Base-by-base conservation (phyloP, 2,888 invertebrate species). In the Drosophila helvetica region DNA sequence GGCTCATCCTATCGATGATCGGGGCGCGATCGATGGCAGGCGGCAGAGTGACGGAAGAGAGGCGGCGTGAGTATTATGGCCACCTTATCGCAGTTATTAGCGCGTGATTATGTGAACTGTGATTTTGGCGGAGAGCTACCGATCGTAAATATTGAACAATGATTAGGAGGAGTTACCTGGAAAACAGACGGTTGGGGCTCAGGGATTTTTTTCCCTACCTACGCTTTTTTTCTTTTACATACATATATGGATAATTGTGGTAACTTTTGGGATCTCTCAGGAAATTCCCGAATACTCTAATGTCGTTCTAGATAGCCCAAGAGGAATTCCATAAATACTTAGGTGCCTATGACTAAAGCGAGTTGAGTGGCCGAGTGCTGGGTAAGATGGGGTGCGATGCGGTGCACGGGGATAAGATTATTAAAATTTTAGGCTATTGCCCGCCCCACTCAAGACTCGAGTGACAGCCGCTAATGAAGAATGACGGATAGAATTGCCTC, bases 101-200 rank as follows among this genome's bases (percentile, higher is more conserved):
- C 79, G 75, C 75, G 74, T 81, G 81, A 85, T 82, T 82, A 75
- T 56, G 66, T 50, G 71, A 52, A 65, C 71, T 70, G 67, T 68
- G 82, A 82, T 78, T 83, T 77, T 61, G 59, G 78, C 72, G 72
- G 69, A 70, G 60, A 70, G 60, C 50, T 57, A 55, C 56, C 55
- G 59, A 86, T 82, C 80, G 69, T 81, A 85, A 82, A 82, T 78
- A 62, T 68, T 57, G 18, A 1, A 9, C 58, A 69, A 46, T 52
- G 74, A 79, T 69, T 67, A 22, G 70, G 52, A 52, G 46, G 19
- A 66, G 42, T 69, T 19, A 57, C 48, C 38, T 18, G 25, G 47
- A 59, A 59, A 25, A 27, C 1, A 27, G 27, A 27, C 8, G 27
- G 27, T 27, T 27, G 27, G 27, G 27, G 27, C 2, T 30, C 22